Conservation (phyloP, 35 echinoderm and acorn worm genomes). For the Diadema setosum region DNA sequence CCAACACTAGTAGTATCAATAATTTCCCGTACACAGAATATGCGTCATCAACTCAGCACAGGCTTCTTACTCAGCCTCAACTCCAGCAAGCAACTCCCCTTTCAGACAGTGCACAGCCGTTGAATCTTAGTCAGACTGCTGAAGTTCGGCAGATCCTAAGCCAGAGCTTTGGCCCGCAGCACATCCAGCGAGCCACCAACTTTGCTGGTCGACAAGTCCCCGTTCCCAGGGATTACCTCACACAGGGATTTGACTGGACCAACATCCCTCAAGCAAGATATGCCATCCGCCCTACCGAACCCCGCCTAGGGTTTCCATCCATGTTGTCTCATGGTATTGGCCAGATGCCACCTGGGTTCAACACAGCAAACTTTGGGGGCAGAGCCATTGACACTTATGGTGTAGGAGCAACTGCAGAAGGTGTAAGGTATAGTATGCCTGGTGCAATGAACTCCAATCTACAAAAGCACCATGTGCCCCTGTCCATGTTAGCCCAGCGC, state of each 20-base stretch:
- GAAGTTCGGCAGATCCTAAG: constrained; percentile 47
- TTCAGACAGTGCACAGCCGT: constrained; percentile 30
- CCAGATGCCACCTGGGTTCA: constrained; percentile 2
- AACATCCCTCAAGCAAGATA: constrained; percentile 4
- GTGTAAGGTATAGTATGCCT: neutral
- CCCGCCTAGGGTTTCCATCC: neutral
- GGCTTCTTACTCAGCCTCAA: neutral
- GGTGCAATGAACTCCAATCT: neutral
- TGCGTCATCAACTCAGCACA: neutral
- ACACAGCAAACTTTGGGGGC: neutral
- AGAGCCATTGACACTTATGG: constrained; percentile 4
- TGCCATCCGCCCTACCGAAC: neutral
- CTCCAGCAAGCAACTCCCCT: constrained; percentile 18
- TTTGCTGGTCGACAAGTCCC: constrained; percentile 17
- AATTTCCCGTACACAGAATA: neutral
- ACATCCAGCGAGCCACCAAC: neutral
- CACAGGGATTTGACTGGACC: neutral
- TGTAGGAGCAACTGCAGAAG: neutral
- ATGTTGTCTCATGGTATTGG: constrained; percentile 2
- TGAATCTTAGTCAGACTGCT: constrained; percentile 80
- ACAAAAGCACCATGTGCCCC: neutral
- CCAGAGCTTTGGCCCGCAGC: constrained; percentile 5
- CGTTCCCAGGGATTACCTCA: constrained; percentile 24
- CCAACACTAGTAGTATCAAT: neutral
- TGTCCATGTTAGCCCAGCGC: neutral